Percentiles rank a stretch among this genome's conserved stretches.
Conservation (phyloP, 1,140 invertebrate genomes). For the Oscheius sp. region DNA sequence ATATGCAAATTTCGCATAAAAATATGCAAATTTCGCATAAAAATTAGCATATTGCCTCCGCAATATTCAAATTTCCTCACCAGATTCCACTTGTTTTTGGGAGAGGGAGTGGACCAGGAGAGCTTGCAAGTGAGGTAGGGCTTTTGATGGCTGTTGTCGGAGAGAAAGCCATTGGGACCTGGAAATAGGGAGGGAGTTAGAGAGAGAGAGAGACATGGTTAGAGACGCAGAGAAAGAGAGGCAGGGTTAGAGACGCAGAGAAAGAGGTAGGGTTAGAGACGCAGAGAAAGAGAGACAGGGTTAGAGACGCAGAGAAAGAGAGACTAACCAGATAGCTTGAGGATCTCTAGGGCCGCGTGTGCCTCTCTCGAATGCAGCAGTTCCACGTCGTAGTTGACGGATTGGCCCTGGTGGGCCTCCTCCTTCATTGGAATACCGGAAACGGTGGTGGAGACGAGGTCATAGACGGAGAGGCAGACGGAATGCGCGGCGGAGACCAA, state of each 20-base stretch:
- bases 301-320: constrained; percentile 24
- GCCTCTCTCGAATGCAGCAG: constrained; percentile 40
- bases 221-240: no score
- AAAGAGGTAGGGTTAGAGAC: neutral
- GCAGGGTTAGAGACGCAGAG: no score
- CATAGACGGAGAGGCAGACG: constrained; percentile 44
- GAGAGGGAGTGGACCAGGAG: constrained; percentile 43
- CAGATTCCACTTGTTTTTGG: constrained; percentile 45
- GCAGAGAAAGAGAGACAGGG: neutral
- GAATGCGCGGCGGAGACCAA: constrained; percentile 38
- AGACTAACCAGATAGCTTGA: constrained; percentile 25
- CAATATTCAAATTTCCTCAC: constrained; percentile 1
- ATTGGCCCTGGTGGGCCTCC: constrained; percentile 44
- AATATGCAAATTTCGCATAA: neutral
- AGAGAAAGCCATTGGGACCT: neutral
- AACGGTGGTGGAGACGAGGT: constrained; percentile 50
- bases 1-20: neutral
- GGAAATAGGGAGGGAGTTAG: no score
- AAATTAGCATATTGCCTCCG: neutral
- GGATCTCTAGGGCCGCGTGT: constrained; percentile 23
- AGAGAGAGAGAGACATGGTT: no score
- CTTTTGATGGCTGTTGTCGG: constrained; percentile 5
- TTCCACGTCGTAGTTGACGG: constrained; percentile 52
- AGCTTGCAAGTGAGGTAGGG: constrained; percentile 35
- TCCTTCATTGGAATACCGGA: constrained; percentile 53